A percentile compares a stretch with the other conserved stretches of the same genome.
Evolutionary conservation across 2,888 invertebrate genomes (phyloP).

Genomic region (Aporophyla lueneburgensis): DNA sequence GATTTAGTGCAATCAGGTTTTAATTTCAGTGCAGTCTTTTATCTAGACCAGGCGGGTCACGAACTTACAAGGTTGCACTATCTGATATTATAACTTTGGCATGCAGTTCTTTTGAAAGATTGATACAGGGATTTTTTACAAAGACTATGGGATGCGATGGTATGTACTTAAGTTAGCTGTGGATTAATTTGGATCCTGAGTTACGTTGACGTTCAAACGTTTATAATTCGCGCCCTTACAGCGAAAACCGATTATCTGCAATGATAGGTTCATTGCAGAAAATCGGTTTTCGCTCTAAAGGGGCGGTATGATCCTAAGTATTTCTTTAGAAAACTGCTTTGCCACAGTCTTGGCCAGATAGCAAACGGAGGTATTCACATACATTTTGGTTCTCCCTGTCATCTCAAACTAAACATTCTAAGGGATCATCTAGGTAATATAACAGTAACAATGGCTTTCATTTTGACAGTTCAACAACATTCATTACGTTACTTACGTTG

Average conservation of each 20-base stretch:
- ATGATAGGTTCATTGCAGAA: too few species aligned
- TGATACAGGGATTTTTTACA: constrained; percentile 16
- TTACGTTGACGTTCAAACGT: not conserved
- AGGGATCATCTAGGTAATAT: too few species aligned
- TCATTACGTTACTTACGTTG: too few species aligned
- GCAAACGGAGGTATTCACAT: not conserved
- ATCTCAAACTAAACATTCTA: not conserved
- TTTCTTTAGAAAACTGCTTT: not conserved
- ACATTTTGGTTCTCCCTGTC: not conserved
- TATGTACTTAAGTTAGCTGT: not conserved
- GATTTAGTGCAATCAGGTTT: constrained; percentile 36
- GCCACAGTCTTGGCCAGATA: too few species aligned
- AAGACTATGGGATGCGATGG: not conserved
- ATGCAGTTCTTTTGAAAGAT: constrained; percentile 17
- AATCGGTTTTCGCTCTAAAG: too few species aligned
- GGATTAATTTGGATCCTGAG: not conserved
- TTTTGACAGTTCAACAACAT: too few species aligned
- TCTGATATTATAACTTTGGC: constrained; percentile 41
- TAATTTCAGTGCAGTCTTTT: constrained; percentile 44
- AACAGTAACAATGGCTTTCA: too few species aligned
- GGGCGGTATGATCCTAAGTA: too few species aligned
- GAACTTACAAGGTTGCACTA: constrained; percentile 51
- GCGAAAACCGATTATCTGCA: too few species aligned
- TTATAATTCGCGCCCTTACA: too few species aligned
- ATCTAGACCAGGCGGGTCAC: constrained; percentile 55